Percentiles rank a stretch among this genome's conserved stretches.
Evolutionary conservation across 2,888 invertebrate species (phyloP).

Genomic region (Lysandra coridon): DNA sequence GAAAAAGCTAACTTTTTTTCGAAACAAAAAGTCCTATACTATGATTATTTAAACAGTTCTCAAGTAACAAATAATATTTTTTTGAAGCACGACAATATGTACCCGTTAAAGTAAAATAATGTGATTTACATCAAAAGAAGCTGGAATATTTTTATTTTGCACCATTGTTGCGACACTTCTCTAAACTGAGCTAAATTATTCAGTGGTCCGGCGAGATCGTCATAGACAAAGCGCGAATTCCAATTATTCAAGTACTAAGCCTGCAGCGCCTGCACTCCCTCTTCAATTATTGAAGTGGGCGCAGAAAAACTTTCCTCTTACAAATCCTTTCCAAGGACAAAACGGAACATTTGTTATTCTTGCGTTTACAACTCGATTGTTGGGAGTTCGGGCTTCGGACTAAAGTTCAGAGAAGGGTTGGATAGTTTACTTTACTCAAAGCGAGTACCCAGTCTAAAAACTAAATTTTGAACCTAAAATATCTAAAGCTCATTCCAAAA

Average conservation of each 20-base stretch:
- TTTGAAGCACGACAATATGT: too few relatives aligned
- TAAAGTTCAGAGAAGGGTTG: neutral
- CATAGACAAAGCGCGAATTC: neutral
- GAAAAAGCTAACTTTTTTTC: too few relatives aligned
- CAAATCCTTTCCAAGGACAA: slow-evolving; percentile 3
- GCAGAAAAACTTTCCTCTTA: neutral
- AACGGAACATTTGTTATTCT: slow-evolving; percentile 14
- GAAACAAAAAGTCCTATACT: too few relatives aligned
- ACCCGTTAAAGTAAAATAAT: too few relatives aligned
- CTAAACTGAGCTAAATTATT: neutral
- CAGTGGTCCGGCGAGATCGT: neutral
- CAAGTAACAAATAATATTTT: too few relatives aligned
- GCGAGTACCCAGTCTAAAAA: neutral
- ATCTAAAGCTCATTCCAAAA: neutral
- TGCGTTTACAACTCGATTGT: neutral
- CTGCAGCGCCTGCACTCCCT: slow-evolving; percentile 5
- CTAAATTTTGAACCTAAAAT: neutral
- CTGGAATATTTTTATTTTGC: neutral
- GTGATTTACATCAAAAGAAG: too few relatives aligned
- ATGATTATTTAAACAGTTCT: too few relatives aligned
- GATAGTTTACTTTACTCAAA: neutral
- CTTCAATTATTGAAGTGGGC: slow-evolving; percentile 1
- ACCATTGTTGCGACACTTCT: neutral
- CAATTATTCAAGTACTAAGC: neutral
- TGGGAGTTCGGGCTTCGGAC: neutral